Percentiles rank a stretch among this genome's conserved stretches.
phyloP scores from a whole-genome alignment of 2,888 invertebrate species.

The Tipula vernalis region DNA sequence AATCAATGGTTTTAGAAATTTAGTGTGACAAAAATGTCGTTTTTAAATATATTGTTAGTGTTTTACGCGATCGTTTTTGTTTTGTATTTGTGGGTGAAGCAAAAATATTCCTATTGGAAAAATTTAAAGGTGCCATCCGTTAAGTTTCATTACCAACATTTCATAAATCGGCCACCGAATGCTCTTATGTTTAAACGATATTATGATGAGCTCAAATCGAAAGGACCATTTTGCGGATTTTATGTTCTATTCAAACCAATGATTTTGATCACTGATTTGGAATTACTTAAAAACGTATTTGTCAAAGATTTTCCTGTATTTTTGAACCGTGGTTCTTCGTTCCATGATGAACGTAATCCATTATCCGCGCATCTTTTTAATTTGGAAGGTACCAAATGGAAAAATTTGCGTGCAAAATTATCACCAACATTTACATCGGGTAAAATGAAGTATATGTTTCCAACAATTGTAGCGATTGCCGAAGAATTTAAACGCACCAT shows the following conservation, averaged over 20 bases:
- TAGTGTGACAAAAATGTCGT: not conserved
- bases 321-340: conserved; percentile 49
- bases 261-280: conserved; percentile 46
- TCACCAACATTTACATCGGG: too few species aligned
- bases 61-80: not conserved
- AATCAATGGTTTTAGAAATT: not conserved
- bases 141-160: conserved; percentile 52
- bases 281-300: conserved; percentile 45
- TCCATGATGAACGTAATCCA: conserved; percentile 46
- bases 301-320: conserved; percentile 51
- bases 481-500: conserved; percentile 39
- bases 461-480: conserved; percentile 34
- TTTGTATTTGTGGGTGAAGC: not conserved
- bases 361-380: conserved; percentile 47
- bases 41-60: not conserved
- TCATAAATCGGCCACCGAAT: conserved; percentile 38
- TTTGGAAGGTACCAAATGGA: conserved; percentile 47
- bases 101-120: conserved; percentile 40
- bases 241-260: conserved; percentile 49
- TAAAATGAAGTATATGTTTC: too few species aligned
- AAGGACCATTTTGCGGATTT: conserved; percentile 39
- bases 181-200: conserved; percentile 47
- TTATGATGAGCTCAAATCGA: conserved; percentile 39
- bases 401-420: conserved; percentile 29
- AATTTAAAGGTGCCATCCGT: conserved; percentile 43